A percentile compares a stretch with the other conserved stretches of the same genome.
These are phyloP conservation scores for Oenanthe melanoleuca DNA, from an alignment of 2,113 vertebrate species.

Conservation along the genomic window DNA sequence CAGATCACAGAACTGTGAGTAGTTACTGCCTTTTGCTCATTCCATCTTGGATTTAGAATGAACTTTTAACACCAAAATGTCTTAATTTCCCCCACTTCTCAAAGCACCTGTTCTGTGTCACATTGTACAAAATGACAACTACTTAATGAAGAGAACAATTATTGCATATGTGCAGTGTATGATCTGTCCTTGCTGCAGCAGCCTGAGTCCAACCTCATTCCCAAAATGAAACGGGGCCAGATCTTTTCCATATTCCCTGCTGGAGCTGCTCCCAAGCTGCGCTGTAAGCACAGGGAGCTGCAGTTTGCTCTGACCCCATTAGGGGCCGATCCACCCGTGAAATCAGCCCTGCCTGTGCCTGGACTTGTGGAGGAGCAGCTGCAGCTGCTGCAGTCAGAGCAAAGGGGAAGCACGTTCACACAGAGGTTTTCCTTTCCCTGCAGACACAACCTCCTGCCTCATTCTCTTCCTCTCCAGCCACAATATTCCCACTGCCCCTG, in stretches of 20 bases:
- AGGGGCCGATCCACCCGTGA: background rate
- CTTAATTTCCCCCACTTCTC: background rate
- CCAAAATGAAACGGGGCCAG: background rate
- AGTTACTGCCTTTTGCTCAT: background rate
- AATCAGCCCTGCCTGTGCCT: background rate
- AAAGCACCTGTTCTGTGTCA: background rate
- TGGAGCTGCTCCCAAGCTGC: background rate
- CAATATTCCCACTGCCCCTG: background rate
- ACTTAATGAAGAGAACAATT: background rate
- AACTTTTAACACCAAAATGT: background rate
- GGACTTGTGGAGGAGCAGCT: background rate
- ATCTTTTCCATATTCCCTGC: accelerated
- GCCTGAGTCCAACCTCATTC: background rate
- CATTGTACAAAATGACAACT: background rate
- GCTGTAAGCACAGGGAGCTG: background rate
- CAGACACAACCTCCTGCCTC: background rate
- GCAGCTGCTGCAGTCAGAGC: background rate
- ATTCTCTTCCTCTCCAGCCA: background rate
- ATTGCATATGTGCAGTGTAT: accelerated
- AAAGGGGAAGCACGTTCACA: background rate
- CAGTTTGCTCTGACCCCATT: background rate
- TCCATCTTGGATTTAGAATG: background rate
- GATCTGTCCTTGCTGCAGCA: background rate
- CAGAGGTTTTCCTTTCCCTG: background rate
- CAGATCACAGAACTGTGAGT: background rate